Evolutionary conservation across 2,113 vertebrate species (phyloP).

Genomic region (Myocastor coypus): DNA sequence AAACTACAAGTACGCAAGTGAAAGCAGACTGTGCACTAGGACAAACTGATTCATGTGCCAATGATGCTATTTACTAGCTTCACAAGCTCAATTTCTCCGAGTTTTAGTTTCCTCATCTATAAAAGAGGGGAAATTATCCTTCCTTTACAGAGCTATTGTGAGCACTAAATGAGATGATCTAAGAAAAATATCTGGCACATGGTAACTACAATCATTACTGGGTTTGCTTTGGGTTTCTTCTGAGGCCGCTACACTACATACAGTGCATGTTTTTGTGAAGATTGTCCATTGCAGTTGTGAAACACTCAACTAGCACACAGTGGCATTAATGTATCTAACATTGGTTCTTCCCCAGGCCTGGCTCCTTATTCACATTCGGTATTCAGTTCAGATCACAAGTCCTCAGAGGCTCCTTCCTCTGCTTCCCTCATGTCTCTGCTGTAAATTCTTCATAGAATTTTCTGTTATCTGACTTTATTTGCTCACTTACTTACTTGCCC

Average conservation of each 20-base stretch:
- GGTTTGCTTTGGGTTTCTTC: background rate
- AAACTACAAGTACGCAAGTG: background rate
- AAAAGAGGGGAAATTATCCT: constrained; percentile 35
- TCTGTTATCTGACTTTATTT: constrained; percentile 11
- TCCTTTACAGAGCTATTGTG: background rate
- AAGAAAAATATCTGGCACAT: background rate
- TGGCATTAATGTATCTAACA: background rate
- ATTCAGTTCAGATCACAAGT: constrained; percentile 7
- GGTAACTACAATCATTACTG: background rate
- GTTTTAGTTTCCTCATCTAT: background rate
- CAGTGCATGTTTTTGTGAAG: background rate
- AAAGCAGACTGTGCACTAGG: background rate
- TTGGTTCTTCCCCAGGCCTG: background rate
- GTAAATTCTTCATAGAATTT: constrained; percentile 26
- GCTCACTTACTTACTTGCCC: constrained; percentile 42
- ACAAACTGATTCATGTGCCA: background rate
- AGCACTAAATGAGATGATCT: background rate
- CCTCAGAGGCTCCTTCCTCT: background rate
- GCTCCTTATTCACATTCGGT: constrained; percentile 37
- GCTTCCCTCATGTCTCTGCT: constrained; percentile 2
- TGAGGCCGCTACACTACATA: background rate
- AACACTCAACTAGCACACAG: background rate
- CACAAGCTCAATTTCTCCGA: background rate
- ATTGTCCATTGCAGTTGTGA: background rate
- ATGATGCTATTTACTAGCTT: background rate